Evolutionary conservation across 2,113 vertebrate genomes (phyloP).

Genomic region (Thermophis baileyi): DNA sequence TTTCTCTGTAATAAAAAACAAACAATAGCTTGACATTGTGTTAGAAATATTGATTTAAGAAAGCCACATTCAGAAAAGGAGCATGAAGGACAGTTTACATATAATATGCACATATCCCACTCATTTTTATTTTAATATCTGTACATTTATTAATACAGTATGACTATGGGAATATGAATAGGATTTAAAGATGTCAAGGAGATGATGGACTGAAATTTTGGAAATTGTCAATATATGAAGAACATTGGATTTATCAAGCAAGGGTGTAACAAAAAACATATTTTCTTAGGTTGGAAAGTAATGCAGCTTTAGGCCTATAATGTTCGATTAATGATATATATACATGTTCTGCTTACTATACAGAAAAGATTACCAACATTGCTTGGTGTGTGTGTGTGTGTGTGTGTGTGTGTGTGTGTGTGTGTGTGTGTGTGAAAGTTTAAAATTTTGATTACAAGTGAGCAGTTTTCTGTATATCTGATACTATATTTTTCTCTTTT

Average conservation of each 20-base stretch:
- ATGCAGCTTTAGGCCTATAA: background rate
- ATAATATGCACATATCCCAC: background rate
- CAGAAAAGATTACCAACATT: no score
- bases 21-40: background rate
- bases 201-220: background rate
- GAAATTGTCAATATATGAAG: background rate
- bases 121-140: background rate
- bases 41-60: background rate
- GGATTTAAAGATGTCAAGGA: background rate
- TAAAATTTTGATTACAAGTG: background rate
- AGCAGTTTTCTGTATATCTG: background rate
- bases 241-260: background rate
- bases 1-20: background rate
- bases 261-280: background rate
- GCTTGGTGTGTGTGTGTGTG: no score
- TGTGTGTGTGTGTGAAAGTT: background rate
- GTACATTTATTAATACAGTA: background rate
- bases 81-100: background rate
- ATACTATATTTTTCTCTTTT: background rate
- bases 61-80: background rate
- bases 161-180: background rate
- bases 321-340: background rate
- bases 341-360: no score
- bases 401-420: no score
- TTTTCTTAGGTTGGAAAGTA: background rate